These are phyloP conservation scores for Rhinophrynus dorsalis DNA, from an alignment of 2,797 vertebrate species.

Conservation along the genomic window DNA sequence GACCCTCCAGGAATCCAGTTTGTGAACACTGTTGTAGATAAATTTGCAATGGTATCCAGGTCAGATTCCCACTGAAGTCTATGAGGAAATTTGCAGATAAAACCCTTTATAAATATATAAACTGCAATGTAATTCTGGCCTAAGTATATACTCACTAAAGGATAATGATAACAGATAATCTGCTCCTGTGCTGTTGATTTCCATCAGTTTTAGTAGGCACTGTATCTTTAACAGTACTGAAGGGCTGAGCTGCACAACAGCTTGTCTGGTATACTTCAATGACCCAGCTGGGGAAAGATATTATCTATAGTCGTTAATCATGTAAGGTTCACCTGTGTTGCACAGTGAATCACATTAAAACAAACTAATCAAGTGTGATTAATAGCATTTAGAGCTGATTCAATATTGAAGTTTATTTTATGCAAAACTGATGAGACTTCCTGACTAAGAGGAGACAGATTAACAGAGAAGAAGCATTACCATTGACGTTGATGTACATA, in stretches of 20 bases:
- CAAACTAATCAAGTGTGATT: slow-evolving; percentile 44
- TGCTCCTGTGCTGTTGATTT: too few relatives aligned
- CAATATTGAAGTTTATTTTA: slow-evolving; percentile 41
- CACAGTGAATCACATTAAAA: slow-evolving; percentile 44
- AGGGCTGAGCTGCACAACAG: slow-evolving; percentile 2
- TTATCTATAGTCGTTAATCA: slow-evolving; percentile 42
- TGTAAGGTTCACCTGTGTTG: slow-evolving; percentile 39
- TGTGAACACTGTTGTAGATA: too few relatives aligned
- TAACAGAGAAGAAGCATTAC: too few relatives aligned
- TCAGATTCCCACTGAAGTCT: too few relatives aligned
- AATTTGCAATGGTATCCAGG: too few relatives aligned
- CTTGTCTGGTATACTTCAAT: slow-evolving; percentile 16
- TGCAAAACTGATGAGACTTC: slow-evolving; percentile 26
- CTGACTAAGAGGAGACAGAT: slow-evolving; percentile 8
- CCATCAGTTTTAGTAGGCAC: neutral
- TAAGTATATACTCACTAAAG: too few relatives aligned
- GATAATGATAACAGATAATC: too few relatives aligned
- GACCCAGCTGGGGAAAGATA: slow-evolving; percentile 45
- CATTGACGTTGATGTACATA: too few relatives aligned
- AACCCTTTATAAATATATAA: too few relatives aligned
- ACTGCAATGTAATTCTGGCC: too few relatives aligned
- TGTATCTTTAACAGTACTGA: slow-evolving; percentile 9
- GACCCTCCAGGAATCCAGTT: too few relatives aligned
- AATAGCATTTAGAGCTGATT: slow-evolving; percentile 39
- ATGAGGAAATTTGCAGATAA: too few relatives aligned